phyloP scores from a whole-genome alignment of 2,888 invertebrate genomes.

The Drosophila nr. medialis region DNA sequence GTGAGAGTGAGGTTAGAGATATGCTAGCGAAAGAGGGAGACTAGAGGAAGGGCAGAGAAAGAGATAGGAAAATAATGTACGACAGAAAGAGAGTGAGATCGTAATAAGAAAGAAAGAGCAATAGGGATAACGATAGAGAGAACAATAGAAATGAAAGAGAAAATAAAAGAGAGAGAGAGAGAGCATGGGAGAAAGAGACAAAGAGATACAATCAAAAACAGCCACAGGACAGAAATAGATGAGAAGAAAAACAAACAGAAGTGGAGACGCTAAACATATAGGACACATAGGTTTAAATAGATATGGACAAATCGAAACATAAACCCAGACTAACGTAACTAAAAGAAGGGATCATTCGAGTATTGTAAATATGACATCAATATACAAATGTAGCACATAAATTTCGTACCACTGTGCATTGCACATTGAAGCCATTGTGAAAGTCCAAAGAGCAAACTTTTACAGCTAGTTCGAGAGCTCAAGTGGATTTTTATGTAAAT shows the following conservation, averaged over 20 bases:
- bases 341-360: background rate
- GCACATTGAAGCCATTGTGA: slow-evolving; percentile 1
- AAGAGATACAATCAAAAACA: background rate
- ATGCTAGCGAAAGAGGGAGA: background rate
- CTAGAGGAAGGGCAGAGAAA: background rate
- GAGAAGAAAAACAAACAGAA: background rate
- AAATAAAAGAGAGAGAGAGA: background rate
- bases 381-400: background rate
- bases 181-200: background rate
- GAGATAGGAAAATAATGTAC: background rate
- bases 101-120: background rate
- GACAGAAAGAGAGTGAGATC: background rate
- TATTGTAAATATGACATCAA: background rate
- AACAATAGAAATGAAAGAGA: background rate
- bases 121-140: background rate
- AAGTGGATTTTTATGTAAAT: slow-evolving; percentile 78
- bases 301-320: background rate
- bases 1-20: too few species aligned
- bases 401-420: slow-evolving; percentile 39
- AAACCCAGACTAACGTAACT: background rate
- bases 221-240: background rate
- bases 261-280: background rate
- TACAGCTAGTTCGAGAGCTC: slow-evolving; percentile 33
- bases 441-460: slow-evolving; percentile 15
- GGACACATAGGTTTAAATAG: background rate